Evolutionary conservation across 2,113 vertebrate species (phyloP), one percentile per base, ranked within the genome.

Genomic region (Oryzias melastigma): DNA sequence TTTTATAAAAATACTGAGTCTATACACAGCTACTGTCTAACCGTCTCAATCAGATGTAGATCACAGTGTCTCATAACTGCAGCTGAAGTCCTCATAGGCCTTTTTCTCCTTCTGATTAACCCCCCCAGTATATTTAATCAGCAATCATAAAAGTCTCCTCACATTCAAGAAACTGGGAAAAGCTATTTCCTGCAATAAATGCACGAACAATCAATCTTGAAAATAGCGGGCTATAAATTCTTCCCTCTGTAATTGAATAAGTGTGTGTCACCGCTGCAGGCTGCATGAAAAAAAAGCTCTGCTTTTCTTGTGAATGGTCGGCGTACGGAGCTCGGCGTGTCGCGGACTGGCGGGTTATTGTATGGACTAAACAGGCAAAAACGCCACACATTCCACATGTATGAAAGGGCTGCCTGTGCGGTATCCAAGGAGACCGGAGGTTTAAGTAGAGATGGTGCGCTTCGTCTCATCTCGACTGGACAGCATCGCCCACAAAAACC

Each of bases 391-490:
- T 15, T 52, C 15, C 53, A 51, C 22, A 29, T 43, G 29, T 43
- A 25, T 47, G 17, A 56, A 62, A 52, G 16, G 54, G 29, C n/a
- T 19, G 44, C 8, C 53, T 29, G 41, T 45, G 40, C 18, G 42
- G 69, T 62, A 18, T 45, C 57, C 45, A 65, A 68, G 49, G 45
- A 24, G 29, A 78, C 52, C 35, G 58, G 52, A 46, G 41, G 18
- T 52, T 68, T 44, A 57, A 29, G 46, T 43, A 19, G 15, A 62
- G 56, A 19, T 50, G 29, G 16, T 19, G 12, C 55, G 51, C 27
- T 40, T 29, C 71, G 65, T 49, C 51, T 72, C 50, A 55, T 54
- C 45, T 58, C 35, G 51, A 45, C 19, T 27, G 13, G 52, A 50
- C 4, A 4, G 29, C 62, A 65, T 54, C 48, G 35, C 19, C 40